Conservation (phyloP, 2,888 invertebrate species). For the Monochamus alternatus region DNA sequence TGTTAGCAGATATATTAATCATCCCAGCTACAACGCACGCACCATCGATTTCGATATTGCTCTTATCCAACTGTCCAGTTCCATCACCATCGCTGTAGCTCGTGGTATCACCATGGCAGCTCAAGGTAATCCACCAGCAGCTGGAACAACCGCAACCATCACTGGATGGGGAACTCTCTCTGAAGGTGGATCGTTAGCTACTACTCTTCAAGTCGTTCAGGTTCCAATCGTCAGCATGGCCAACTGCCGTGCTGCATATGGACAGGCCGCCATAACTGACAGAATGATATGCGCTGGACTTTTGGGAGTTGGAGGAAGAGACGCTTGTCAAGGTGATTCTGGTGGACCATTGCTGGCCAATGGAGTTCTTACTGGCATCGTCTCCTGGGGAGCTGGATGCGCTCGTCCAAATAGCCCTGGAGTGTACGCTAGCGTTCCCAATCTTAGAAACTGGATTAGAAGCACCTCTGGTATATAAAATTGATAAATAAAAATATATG, state of each 20-base stretch:
- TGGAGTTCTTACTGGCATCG: constrained; percentile 25
- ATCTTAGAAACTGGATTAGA: constrained; percentile 48
- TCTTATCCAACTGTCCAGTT: constrained; percentile 27
- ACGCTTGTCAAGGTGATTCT: constrained; percentile 70
- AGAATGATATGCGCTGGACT: constrained; percentile 75
- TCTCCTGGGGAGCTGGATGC: constrained; percentile 43
- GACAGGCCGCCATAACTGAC: constrained; percentile 59
- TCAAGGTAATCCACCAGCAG: constrained; percentile 23
- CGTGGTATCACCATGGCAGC: neutral
- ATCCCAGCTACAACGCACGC: constrained; percentile 39
- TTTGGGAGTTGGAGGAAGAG: constrained; percentile 71
- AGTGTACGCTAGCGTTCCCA: constrained; percentile 48
- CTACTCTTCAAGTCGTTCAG: constrained; percentile 39
- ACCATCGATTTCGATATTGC: constrained; percentile 53
- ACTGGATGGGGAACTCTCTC: constrained; percentile 49
- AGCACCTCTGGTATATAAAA: neutral
- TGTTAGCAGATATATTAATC: constrained; percentile 22
- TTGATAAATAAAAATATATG: too few species aligned
- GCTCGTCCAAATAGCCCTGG: constrained; percentile 49
- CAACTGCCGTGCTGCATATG: constrained; percentile 29
- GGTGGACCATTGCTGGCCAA: constrained; percentile 43
- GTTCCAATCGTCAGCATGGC: constrained; percentile 42
- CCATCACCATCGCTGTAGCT: neutral
- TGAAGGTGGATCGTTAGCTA: constrained; percentile 36
- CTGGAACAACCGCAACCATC: constrained; percentile 29